These are phyloP conservation scores for Donacobius atricapilla DNA, from an alignment of 2,113 vertebrate species.

Conservation along the genomic window DNA sequence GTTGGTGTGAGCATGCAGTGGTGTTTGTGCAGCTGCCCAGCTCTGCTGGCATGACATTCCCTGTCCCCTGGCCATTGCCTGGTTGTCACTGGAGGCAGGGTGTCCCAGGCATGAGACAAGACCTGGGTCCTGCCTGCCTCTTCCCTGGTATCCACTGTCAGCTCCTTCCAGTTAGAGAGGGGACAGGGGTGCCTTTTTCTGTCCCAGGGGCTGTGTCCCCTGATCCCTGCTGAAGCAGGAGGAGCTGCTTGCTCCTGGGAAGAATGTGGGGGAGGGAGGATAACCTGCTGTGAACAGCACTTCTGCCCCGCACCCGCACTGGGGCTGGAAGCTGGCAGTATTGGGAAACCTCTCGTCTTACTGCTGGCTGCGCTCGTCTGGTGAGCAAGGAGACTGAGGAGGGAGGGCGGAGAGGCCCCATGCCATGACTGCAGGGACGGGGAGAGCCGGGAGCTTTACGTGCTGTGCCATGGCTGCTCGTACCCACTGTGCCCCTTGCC, in stretches of 20 bases:
- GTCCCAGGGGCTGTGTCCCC: background rate
- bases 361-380: slow-evolving; percentile 8
- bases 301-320: background rate
- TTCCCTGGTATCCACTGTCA: background rate
- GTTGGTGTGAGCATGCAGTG: background rate
- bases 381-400: slow-evolving; percentile 1
- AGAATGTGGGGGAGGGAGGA: background rate
- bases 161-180: background rate
- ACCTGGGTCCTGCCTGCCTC: background rate
- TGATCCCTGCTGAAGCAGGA: background rate
- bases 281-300: background rate
- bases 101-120: background rate
- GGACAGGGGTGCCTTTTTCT: background rate
- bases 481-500: background rate
- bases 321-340: background rate
- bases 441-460: rapidly evolving
- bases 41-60: background rate
- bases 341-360: slow-evolving; percentile 52
- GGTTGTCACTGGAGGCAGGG: background rate
- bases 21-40: slow-evolving; percentile 11
- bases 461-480: background rate
- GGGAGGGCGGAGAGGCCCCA: background rate
- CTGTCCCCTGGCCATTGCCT: background rate
- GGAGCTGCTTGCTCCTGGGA: background rate
- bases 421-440: rapidly evolving